A percentile compares a stretch with the other conserved stretches of the same genome.
These are phyloP conservation scores for Tineola bisselliella DNA, from an alignment of 2,888 invertebrate genomes.

Conservation along the genomic window DNA sequence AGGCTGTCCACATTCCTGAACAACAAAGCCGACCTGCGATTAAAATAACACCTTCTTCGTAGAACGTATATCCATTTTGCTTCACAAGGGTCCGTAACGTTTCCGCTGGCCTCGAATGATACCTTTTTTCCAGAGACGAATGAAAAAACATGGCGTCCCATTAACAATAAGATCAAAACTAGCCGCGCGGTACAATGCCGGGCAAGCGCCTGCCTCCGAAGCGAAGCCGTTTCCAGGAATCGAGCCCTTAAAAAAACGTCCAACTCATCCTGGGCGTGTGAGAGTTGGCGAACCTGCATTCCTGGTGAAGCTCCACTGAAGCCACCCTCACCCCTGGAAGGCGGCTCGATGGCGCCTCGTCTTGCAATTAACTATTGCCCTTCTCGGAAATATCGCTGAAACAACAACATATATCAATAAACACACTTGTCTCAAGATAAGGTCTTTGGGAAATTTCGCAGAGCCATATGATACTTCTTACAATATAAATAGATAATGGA, in stretches of 20 bases:
- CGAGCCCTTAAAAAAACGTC: slow-evolving; percentile 56
- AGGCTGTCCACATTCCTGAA: slow-evolving; percentile 64
- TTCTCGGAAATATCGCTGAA: slow-evolving; percentile 10
- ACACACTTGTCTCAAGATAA: background rate
- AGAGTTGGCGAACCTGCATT: slow-evolving; percentile 52
- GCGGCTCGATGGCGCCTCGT: slow-evolving; percentile 19
- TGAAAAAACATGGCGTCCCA: slow-evolving; percentile 67
- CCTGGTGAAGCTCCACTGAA: slow-evolving; percentile 25
- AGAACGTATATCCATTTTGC: slow-evolving; percentile 64
- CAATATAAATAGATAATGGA: background rate
- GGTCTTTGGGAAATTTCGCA: background rate
- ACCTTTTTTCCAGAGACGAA: slow-evolving; percentile 56
- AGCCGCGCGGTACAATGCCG: slow-evolving; percentile 62
- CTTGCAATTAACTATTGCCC: background rate
- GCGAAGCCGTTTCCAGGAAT: slow-evolving; percentile 59
- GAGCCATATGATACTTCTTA: background rate
- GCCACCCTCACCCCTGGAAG: slow-evolving; percentile 21
- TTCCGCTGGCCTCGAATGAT: slow-evolving; percentile 61
- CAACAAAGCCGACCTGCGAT: slow-evolving; percentile 64
- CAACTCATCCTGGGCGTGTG: slow-evolving; percentile 62
- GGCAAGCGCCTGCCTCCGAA: slow-evolving; percentile 59
- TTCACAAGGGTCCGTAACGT: slow-evolving; percentile 64
- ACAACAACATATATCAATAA: slow-evolving; percentile 3
- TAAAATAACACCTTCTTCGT: slow-evolving; percentile 63
- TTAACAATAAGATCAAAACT: slow-evolving; percentile 69